Evolutionary conservation across 2,888 invertebrate genomes (phyloP).

Genomic region (Myathropa florea): DNA sequence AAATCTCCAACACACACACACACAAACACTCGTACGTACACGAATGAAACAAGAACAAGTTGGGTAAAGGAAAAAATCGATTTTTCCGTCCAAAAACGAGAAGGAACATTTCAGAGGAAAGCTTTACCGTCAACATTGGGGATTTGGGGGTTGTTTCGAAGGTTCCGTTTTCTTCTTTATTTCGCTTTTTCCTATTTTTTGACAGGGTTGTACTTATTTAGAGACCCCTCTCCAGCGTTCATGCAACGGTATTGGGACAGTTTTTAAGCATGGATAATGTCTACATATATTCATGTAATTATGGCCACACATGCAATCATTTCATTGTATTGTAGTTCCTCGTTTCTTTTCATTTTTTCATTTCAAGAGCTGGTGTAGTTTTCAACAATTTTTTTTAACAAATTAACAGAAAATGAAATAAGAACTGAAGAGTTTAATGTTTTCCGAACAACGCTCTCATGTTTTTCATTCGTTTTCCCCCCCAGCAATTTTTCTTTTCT

Average conservation of each 20-base stretch:
- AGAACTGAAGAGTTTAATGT: too few species aligned
- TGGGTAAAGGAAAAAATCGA: constrained; percentile 48
- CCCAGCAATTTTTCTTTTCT: background rate
- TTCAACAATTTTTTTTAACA: background rate
- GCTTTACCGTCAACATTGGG: constrained; percentile 33
- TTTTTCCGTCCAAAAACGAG: constrained; percentile 41
- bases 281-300: constrained; percentile 20
- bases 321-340: constrained; percentile 9
- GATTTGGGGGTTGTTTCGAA: constrained; percentile 20
- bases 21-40: background rate
- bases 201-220: constrained; percentile 29
- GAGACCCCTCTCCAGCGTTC: background rate
- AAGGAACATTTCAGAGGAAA: constrained; percentile 20
- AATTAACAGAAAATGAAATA: too few species aligned
- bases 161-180: constrained; percentile 16
- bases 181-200: constrained; percentile 17
- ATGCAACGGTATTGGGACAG: constrained; percentile 25
- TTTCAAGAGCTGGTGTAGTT: background rate
- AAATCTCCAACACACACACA: background rate
- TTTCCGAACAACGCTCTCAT: background rate
- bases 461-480: constrained; percentile 27
- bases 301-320: constrained; percentile 17
- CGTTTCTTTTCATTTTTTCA: background rate
- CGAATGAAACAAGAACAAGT: constrained; percentile 33
- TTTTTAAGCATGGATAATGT: constrained; percentile 38